Evolutionary conservation across 2,888 invertebrate genomes (phyloP).

Genomic region (Priocnemis perturbator): DNA sequence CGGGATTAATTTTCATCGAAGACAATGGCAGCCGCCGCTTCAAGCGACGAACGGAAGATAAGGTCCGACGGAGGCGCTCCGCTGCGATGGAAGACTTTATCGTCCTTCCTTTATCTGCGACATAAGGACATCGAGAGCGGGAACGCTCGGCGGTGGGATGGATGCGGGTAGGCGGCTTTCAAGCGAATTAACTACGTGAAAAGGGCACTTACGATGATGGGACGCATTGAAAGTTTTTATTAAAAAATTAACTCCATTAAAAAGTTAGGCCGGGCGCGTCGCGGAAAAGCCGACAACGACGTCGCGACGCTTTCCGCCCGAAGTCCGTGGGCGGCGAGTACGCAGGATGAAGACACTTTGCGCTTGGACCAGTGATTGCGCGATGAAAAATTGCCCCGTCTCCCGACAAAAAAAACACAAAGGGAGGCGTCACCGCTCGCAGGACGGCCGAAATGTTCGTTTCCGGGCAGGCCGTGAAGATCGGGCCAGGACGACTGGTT

Average conservation of each 20-base stretch:
- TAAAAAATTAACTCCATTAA: conserved; percentile 47
- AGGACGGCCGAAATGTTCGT: too few species aligned
- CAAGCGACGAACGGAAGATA: too few species aligned
- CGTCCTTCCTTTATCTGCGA: conserved; percentile 35
- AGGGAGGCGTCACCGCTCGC: too few species aligned
- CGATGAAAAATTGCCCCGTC: too few species aligned
- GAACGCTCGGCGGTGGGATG: conserved; percentile 14
- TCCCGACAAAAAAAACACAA: too few species aligned
- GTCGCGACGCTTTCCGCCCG: conserved; percentile 4
- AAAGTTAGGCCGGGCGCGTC: conserved; percentile 32
- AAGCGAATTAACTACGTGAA: conserved; percentile 38
- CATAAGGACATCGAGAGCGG: conserved; percentile 13
- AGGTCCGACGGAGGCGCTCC: too few species aligned
- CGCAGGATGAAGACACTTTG: too few species aligned
- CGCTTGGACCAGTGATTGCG: too few species aligned
- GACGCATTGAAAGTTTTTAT: conserved; percentile 29
- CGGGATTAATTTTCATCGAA: too few species aligned
- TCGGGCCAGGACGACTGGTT: conserved; percentile 5
- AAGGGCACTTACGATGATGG: conserved; percentile 24
- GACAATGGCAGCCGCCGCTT: too few species aligned
- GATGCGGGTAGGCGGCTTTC: conserved; percentile 3
- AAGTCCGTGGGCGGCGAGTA: conserved; percentile 3
- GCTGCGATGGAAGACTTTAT: conserved; percentile 20
- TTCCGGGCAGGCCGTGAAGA: too few species aligned
- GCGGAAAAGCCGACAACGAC: conserved; percentile 15